phyloP scores from a whole-genome alignment of 2,113 vertebrate species.

The Nansenia antarctica region DNA sequence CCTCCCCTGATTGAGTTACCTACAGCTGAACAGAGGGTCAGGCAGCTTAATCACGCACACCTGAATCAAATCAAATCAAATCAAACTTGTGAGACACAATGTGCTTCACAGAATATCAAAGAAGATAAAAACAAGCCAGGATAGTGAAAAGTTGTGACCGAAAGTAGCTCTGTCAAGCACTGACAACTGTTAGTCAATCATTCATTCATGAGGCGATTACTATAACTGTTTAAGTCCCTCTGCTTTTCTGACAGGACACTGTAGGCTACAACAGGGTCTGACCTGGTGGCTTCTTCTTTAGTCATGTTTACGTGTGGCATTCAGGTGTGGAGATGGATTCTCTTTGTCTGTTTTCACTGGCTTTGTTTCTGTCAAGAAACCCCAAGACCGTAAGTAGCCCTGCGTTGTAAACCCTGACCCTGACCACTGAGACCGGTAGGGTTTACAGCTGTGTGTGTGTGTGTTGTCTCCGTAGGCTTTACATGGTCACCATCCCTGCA shows the following conservation, averaged over 20 bases:
- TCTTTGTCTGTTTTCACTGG: slow-evolving; percentile 46
- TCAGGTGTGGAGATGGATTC: slow-evolving; percentile 40
- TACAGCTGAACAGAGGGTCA: too few species aligned
- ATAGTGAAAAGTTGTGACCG: too few species aligned
- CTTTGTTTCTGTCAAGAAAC: slow-evolving; percentile 14
- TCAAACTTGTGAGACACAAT: too few species aligned
- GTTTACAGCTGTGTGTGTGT: neutral
- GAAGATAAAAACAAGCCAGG: too few species aligned
- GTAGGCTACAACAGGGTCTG: neutral
- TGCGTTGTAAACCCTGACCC: neutral
- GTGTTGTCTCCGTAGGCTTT: slow-evolving; percentile 41
- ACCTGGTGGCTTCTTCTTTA: neutral
- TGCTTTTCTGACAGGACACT: neutral
- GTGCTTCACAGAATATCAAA: too few species aligned
- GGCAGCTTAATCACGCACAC: too few species aligned
- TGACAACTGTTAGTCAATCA: neutral
- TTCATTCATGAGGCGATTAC: neutral
- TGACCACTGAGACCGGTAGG: neutral
- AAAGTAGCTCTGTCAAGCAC: too few species aligned
- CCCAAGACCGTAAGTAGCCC: slow-evolving; percentile 59
- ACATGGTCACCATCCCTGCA: slow-evolving; percentile 67
- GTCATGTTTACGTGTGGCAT: neutral
- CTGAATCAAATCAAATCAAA: too few species aligned
- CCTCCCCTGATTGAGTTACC: too few species aligned
- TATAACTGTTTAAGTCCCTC: too few species aligned